phyloP scores from a whole-genome alignment of 37 sponge, comb jelly and placozoan genomes.

The Beroe forskalii region DNA sequence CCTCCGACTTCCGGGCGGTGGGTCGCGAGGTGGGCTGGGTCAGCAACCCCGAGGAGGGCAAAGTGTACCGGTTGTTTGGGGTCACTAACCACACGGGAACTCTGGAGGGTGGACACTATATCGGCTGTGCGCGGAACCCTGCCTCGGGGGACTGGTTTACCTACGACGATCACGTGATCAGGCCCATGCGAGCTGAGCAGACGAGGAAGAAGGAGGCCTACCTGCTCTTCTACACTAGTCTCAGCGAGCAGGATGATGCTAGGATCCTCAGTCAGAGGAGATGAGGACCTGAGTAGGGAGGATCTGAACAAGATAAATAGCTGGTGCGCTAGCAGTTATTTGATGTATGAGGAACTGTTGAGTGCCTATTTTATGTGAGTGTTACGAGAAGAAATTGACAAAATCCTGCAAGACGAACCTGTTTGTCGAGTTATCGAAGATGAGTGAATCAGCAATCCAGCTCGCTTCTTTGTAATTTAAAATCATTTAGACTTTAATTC shows the following conservation, averaged over 20 bases:
- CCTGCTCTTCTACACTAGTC: conserved; percentile 74
- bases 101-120: conserved; percentile 23
- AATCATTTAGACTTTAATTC: too few relatives aligned
- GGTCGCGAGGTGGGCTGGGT: conserved; percentile 3
- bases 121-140: conserved; percentile 43
- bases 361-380: too few relatives aligned
- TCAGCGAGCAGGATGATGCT: background rate
- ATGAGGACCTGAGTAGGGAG: too few relatives aligned
- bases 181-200: conserved; percentile 16
- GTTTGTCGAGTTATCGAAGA: too few relatives aligned
- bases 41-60: background rate
- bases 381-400: too few relatives aligned
- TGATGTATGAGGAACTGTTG: too few relatives aligned
- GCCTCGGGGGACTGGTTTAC: conserved; percentile 70
- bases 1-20: conserved; percentile 66
- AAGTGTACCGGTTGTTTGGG: conserved; percentile 40
- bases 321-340: too few relatives aligned
- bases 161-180: conserved; percentile 76
- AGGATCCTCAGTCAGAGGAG: background rate
- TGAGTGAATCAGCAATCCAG: too few relatives aligned
- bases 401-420: too few relatives aligned
- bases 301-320: too few relatives aligned
- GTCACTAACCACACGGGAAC: conserved; percentile 45
- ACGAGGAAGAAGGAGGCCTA: conserved; percentile 71
- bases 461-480: too few relatives aligned